Evolutionary conservation across 2,797 vertebrate species (phyloP).

Genomic region (Megaceryle alcyon): DNA sequence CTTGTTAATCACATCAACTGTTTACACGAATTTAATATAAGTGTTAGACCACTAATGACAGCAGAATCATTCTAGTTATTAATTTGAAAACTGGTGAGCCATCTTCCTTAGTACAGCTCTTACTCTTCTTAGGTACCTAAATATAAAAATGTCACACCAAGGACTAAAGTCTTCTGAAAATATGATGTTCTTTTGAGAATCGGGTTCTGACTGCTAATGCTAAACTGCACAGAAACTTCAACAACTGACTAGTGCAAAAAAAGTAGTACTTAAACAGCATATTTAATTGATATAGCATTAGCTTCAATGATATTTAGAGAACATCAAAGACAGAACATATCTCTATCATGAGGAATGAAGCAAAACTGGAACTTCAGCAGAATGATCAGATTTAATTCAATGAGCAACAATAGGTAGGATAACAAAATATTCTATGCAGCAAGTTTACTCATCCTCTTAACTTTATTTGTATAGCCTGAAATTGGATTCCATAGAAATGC

Average conservation of each 20-base stretch:
- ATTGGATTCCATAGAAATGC: constrained; percentile 64
- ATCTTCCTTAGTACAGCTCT: background rate
- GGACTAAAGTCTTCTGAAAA: background rate
- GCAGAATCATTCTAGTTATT: background rate
- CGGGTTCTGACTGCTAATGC: background rate
- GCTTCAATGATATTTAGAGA: constrained; percentile 12
- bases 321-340: background rate
- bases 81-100: background rate
- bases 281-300: constrained; percentile 46
- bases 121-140: background rate
- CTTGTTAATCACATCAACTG: background rate
- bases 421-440: constrained; percentile 41
- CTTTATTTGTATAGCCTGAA: constrained; percentile 63
- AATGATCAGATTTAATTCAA: constrained; percentile 38
- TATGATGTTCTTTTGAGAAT: background rate
- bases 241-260: background rate
- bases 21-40: background rate
- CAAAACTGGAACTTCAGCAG: constrained; percentile 36
- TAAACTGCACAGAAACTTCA: background rate
- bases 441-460: constrained; percentile 66
- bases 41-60: background rate
- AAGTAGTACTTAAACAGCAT: background rate
- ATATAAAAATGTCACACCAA: background rate
- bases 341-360: background rate
- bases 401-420: constrained; percentile 9